phyloP scores from a whole-genome alignment of 2,888 invertebrate species.

The Nemotelus nigrinus region DNA sequence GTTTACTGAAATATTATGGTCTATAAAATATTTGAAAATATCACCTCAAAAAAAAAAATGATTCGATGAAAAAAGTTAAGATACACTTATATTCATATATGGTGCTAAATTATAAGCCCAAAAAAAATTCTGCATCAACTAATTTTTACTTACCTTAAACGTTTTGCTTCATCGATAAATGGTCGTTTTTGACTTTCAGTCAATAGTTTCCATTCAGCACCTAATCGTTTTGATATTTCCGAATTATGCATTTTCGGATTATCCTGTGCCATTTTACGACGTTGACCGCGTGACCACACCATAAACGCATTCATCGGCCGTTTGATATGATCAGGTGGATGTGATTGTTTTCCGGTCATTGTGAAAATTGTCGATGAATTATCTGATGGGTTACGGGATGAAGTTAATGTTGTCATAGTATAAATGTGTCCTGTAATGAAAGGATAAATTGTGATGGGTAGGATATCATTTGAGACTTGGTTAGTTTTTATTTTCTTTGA shows the following conservation, averaged over 20 bases:
- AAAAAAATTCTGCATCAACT: no score
- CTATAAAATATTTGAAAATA: no score
- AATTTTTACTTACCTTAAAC: constrained; percentile 72
- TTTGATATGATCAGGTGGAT: constrained; percentile 82
- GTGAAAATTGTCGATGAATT: constrained; percentile 13
- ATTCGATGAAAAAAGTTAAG: no score
- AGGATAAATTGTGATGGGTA: no score
- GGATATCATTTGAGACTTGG: no score
- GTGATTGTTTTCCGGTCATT: constrained; percentile 54
- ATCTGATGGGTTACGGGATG: background rate
- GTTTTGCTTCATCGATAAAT: constrained; percentile 95
- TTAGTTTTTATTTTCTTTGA: no score
- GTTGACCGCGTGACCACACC: constrained; percentile 93
- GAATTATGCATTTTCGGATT: constrained; percentile 94
- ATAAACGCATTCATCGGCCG: constrained; percentile 98
- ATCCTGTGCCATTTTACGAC: constrained; percentile 92
- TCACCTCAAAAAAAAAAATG: no score
- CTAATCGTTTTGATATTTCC: constrained; percentile 89
- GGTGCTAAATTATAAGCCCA: no score
- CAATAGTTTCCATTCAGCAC: constrained; percentile 93
- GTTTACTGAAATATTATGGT: no score
- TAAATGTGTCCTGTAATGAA: background rate
- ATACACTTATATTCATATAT: no score
- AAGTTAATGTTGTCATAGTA: constrained; percentile 23
- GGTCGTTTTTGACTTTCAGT: constrained; percentile 90